Conservation (phyloP, 2,797 vertebrate genomes). For the Melanotaenia pygmaea region DNA sequence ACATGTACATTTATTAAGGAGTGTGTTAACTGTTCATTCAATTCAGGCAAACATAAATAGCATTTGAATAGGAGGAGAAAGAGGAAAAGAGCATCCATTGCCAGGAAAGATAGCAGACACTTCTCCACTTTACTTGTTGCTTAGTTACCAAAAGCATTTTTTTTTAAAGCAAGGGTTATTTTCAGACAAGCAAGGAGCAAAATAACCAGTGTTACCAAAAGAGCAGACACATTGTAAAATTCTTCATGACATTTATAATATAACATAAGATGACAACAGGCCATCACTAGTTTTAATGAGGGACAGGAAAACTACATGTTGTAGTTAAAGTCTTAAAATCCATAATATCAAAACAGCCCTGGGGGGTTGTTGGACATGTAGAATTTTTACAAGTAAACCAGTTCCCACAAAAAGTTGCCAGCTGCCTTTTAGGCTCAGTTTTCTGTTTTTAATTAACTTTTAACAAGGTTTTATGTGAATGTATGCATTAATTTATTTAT, state of each 20-base stretch:
- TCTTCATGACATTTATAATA: conserved; percentile 1
- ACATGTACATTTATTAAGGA: neutral
- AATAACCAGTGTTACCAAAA: conserved; percentile 48
- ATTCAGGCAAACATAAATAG: conserved; percentile 23
- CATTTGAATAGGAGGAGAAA: conserved; percentile 25
- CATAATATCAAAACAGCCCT: neutral
- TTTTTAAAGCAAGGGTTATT: conserved; percentile 63
- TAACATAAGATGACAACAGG: neutral
- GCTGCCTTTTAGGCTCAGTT: too few species aligned
- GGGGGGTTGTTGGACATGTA: neutral
- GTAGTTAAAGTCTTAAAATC: too few species aligned
- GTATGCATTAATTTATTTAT: neutral
- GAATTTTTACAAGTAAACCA: neutral
- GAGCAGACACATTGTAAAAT: conserved; percentile 35
- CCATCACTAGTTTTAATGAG: too few species aligned
- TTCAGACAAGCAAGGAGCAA: conserved; percentile 58
- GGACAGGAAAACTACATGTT: neutral
- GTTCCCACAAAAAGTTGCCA: neutral
- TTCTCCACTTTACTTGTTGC: conserved; percentile 69
- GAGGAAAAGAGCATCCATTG: conserved; percentile 54
- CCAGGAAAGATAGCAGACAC: conserved; percentile 54
- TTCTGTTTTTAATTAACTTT: neutral
- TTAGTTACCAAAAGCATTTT: conserved; percentile 69
- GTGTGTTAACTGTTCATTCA: neutral
- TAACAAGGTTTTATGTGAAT: neutral